These are phyloP conservation scores for Aphyosemion australe DNA, from an alignment of 2,113 vertebrate genomes.

Conservation along the genomic window DNA sequence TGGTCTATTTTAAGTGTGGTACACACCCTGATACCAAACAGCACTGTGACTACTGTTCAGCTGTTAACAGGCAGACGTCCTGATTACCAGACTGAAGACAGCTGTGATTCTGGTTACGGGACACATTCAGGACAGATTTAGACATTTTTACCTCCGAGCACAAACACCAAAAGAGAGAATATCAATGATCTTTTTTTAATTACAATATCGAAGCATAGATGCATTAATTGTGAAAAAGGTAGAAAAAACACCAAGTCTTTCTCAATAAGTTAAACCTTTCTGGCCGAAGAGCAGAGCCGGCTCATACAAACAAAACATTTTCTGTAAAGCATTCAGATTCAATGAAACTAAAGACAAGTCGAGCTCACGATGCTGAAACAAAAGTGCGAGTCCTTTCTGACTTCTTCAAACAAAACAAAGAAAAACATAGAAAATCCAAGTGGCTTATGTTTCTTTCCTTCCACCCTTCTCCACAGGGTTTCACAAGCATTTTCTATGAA, in stretches of 20 bases:
- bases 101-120: too few species aligned
- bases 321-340: slow-evolving; percentile 69
- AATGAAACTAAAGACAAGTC: slow-evolving; percentile 63
- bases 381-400: slow-evolving; percentile 61
- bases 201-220: slow-evolving; percentile 79
- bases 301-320: slow-evolving; percentile 79
- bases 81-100: too few species aligned
- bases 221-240: slow-evolving; percentile 84
- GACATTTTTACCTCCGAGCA: slow-evolving; percentile 16
- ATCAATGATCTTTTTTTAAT: slow-evolving; percentile 78
- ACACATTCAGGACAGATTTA: too few species aligned
- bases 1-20: too few species aligned
- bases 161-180: slow-evolving; percentile 66
- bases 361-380: slow-evolving; percentile 60
- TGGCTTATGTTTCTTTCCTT: slow-evolving; percentile 74
- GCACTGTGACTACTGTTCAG: too few species aligned
- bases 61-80: too few species aligned
- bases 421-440: slow-evolving; percentile 58
- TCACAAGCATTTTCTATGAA: slow-evolving; percentile 63
- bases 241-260: slow-evolving; percentile 84
- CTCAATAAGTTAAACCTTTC: slow-evolving; percentile 89
- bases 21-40: too few species aligned
- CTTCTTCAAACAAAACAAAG: slow-evolving; percentile 47
- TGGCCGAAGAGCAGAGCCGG: slow-evolving; percentile 66
- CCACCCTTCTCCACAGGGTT: slow-evolving; percentile 56